phyloP scores from a whole-genome alignment of 2,797 vertebrate species.

The Natrix natrix region DNA sequence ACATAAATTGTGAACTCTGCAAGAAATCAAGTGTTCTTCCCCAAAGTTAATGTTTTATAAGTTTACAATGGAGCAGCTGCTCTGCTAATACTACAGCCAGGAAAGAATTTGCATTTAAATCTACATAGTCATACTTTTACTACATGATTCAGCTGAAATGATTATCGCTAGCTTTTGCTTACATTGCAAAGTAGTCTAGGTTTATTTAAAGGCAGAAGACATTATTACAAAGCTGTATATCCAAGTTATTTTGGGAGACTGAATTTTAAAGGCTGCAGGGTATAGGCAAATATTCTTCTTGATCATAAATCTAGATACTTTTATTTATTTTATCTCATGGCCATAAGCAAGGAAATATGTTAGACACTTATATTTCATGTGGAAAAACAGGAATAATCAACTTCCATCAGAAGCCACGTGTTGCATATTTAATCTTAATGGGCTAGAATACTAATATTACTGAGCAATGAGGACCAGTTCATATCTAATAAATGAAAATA shows the following conservation, averaged over 20 bases:
- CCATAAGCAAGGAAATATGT: conserved; percentile 1
- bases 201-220: not conserved
- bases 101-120: conserved; percentile 4
- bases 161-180: conserved; percentile 41
- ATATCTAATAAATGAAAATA: not conserved
- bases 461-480: not conserved
- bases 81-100: conserved; percentile 3
- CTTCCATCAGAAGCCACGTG: not conserved
- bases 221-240: not conserved
- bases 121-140: not conserved
- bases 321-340: not conserved
- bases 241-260: conserved; percentile 25
- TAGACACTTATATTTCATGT: not conserved
- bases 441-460: not conserved
- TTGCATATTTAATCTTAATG: not conserved
- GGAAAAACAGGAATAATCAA: not conserved
- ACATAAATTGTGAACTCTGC: not conserved
- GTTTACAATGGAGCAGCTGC: not conserved
- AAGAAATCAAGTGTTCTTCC: not conserved
- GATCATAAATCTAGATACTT: not conserved
- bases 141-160: conserved; percentile 41
- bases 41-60: not conserved
- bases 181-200: conserved; percentile 14
- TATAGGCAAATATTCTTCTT: accelerated
- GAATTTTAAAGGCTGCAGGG: not conserved